Evolutionary conservation across 1,140 invertebrate genomes (phyloP).

Genomic region (Drosophila yakuba): DNA sequence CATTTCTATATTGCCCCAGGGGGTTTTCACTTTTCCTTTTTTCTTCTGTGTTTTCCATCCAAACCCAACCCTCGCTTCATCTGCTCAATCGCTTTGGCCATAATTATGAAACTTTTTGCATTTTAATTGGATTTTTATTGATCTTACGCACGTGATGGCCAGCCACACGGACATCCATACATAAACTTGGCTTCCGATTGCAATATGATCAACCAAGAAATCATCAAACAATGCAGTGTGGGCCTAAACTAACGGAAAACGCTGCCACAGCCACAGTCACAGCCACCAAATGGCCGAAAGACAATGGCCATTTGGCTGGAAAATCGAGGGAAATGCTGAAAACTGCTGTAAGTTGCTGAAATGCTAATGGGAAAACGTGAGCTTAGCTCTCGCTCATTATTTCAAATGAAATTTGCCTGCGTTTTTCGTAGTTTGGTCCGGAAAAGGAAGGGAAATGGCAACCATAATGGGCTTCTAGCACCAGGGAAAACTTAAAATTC

Average conservation of each 20-base stretch:
- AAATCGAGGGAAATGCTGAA: conserved; percentile 16
- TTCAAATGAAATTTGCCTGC: conserved; percentile 59
- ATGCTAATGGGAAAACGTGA: conserved; percentile 80
- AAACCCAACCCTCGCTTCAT: neutral
- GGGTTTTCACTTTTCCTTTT: conserved; percentile 56
- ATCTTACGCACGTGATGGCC: conserved; percentile 80
- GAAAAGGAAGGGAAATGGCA: neutral
- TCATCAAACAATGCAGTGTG: conserved; percentile 51
- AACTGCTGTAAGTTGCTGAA: conserved; percentile 31
- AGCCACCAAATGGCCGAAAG: conserved; percentile 19
- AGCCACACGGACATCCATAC: conserved; percentile 15
- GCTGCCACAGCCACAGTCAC: conserved; percentile 30
- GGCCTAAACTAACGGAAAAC: conserved; percentile 49
- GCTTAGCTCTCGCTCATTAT: conserved; percentile 71
- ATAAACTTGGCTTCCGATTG: conserved; percentile 34
- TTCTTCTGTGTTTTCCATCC: neutral
- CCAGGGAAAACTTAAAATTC: neutral
- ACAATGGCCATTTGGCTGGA: conserved; percentile 59
- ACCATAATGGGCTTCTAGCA: neutral
- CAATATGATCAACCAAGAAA: conserved; percentile 38
- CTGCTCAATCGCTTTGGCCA: conserved; percentile 29
- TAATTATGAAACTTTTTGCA: conserved; percentile 80
- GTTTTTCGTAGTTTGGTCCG: conserved; percentile 8
- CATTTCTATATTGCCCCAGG: conserved; percentile 63
- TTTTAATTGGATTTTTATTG: conserved; percentile 83